Evolutionary conservation across 1,140 invertebrate species (phyloP).

Genomic region (Aethina tumida): DNA sequence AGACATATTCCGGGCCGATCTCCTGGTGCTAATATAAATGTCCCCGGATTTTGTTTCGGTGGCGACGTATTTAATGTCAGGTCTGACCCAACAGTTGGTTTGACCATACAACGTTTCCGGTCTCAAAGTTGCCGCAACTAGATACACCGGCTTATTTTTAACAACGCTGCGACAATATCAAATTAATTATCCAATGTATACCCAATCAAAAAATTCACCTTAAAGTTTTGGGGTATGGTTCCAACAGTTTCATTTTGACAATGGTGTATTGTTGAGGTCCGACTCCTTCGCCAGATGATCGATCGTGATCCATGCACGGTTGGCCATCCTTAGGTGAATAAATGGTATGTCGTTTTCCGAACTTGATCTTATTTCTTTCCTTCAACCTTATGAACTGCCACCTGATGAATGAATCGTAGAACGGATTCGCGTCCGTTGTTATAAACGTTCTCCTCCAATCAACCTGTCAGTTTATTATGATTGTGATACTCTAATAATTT

Average conservation of each 20-base stretch:
- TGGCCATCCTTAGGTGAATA: constrained; percentile 95
- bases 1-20: constrained; percentile 90
- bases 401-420: constrained; percentile 93
- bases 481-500: neutral
- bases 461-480: constrained; percentile 46
- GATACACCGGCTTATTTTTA: constrained; percentile 54
- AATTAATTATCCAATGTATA: constrained; percentile 8
- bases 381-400: constrained; percentile 96
- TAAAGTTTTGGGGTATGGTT: constrained; percentile 65
- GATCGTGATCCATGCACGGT: constrained; percentile 99
- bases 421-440: constrained; percentile 96
- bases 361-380: constrained; percentile 81
- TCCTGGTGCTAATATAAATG: constrained; percentile 77
- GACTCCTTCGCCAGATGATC: constrained; percentile 91
- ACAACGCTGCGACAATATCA: constrained; percentile 40
- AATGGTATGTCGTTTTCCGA: constrained; percentile 96
- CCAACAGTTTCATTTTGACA: constrained; percentile 82
- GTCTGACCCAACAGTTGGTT: constrained; percentile 97
- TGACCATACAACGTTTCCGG: constrained; percentile 99
- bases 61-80: constrained; percentile 89
- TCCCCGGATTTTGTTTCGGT: constrained; percentile 62
- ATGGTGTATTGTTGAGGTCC: constrained; percentile 97
- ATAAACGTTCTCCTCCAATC: constrained; percentile 97
- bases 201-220: constrained; percentile 38
- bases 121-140: constrained; percentile 94